Base-by-base conservation (phyloP, 2,113 vertebrate genomes). In the Furnarius figulus region DNA sequence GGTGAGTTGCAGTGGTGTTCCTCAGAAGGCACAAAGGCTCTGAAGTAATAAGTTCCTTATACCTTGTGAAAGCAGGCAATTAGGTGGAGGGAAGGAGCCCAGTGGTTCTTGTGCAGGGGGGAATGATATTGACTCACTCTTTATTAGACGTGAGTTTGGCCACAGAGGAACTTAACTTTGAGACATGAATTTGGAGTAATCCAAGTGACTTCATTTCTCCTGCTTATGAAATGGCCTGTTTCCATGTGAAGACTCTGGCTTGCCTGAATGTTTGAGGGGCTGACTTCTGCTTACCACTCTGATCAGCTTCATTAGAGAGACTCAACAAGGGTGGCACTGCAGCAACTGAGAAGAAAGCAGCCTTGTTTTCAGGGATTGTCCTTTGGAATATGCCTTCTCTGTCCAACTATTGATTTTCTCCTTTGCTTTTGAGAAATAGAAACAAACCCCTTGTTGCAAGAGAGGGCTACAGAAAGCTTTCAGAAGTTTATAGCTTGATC, bases 1-100 rank as follows among this genome's bases (percentile, higher is more conserved):
- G 80, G 55, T 33, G 14, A 85, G 73, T 55, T 78, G 86, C 11
- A 10, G 70, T 61, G 81, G 14, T 95, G 72, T 62, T 93, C 75
- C 85, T 92, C 73, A 79, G 73, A 93, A 85, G 86, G 83, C 94
- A 82, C 91, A 91, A 76, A 79, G 94, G 88, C 93, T 94, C 92
- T 79, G 77, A 96, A 90, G 96, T 96, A 97, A 97, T 97, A 97
- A 95, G 80, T 72, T 96, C 86, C 61, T 92, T 93, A 68, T 75
- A 63, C 78, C 86, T 92, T 90, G 93, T 84, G 84, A 91, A 94
- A 87, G 49, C 76, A 95, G 91, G 73, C 93, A 93, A 87, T 97
- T 95, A 95, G 84, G 85, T 95, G 55, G 76, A 94, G 52, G 52
- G 53, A 87, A 84, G 81, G 87, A 74, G 87, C 74, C 35, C 61